These are phyloP conservation scores for Cataglyphis albicans DNA, from an alignment of 2,888 invertebrate genomes.

Conservation along the genomic window DNA sequence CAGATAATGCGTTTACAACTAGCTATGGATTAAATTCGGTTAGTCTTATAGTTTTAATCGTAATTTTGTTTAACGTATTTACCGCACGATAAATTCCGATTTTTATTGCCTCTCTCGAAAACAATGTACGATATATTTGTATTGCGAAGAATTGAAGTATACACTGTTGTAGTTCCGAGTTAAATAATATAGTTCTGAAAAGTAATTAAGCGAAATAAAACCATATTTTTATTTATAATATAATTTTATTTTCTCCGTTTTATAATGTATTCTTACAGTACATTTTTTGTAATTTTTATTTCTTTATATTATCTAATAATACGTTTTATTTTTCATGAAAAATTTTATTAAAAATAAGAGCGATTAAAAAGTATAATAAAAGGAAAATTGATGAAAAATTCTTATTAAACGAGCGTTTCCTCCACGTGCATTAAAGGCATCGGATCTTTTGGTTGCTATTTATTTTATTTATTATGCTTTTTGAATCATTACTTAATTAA, in stretches of 20 bases:
- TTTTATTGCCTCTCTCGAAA: slow-evolving; percentile 23
- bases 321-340: neutral
- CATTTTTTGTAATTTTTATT: neutral
- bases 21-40: neutral
- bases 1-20: neutral
- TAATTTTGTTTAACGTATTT: slow-evolving; percentile 36
- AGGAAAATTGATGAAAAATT: neutral
- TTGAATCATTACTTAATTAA: neutral
- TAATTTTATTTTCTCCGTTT: neutral
- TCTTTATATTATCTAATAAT: neutral
- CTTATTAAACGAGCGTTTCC: neutral
- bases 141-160: neutral
- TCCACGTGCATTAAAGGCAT: neutral
- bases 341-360: neutral
- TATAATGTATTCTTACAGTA: neutral
- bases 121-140: neutral
- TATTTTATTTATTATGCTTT: neutral
- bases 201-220: slow-evolving; percentile 14
- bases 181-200: slow-evolving; percentile 12
- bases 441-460: neutral
- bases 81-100: slow-evolving; percentile 19
- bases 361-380: neutral
- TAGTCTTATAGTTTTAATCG: neutral
- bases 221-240: neutral
- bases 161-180: neutral